A percentile compares a stretch with the other conserved stretches of the same genome.
These are phyloP conservation scores for Parasteatoda tepidariorum DNA, from an alignment of 1,140 invertebrate genomes.

Conservation along the genomic window DNA sequence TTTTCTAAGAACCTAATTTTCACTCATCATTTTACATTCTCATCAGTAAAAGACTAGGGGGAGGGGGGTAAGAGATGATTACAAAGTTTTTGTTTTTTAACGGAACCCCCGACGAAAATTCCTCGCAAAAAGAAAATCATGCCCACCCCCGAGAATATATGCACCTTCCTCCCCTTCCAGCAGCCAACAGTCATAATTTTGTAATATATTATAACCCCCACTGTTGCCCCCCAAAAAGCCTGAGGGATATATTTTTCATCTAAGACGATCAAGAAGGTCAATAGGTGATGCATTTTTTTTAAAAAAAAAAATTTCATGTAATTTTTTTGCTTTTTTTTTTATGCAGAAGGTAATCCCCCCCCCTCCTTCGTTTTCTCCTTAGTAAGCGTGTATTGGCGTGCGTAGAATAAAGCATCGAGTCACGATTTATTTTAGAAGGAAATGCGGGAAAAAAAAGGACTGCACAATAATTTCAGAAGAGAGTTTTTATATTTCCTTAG, in stretches of 20 bases:
- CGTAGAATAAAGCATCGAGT: conserved; percentile 12
- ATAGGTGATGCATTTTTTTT: background rate
- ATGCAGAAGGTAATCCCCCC: background rate
- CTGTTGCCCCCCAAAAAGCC: background rate
- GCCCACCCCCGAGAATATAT: background rate
- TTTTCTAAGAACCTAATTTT: background rate
- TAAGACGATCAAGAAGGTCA: background rate
- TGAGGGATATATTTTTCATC: background rate
- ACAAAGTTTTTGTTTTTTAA: background rate
- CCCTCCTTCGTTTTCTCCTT: background rate
- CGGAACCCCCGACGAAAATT: background rate
- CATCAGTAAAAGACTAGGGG: too few species aligned
- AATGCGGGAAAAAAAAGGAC: background rate
- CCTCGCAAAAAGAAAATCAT: background rate
- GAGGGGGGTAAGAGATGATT: background rate
- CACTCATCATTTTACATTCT: background rate
- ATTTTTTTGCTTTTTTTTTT: background rate
- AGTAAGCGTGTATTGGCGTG: conserved; percentile 5
- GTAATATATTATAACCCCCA: background rate
- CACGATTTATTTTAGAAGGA: too few species aligned
- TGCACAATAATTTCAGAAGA: too few species aligned
- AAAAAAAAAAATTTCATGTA: background rate
- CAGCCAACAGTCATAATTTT: background rate
- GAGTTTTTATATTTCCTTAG: too few species aligned
- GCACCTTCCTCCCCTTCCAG: background rate